These are phyloP conservation scores for Zosterops pallidus DNA, from an alignment of 2,113 vertebrate genomes.

Conservation along the genomic window DNA sequence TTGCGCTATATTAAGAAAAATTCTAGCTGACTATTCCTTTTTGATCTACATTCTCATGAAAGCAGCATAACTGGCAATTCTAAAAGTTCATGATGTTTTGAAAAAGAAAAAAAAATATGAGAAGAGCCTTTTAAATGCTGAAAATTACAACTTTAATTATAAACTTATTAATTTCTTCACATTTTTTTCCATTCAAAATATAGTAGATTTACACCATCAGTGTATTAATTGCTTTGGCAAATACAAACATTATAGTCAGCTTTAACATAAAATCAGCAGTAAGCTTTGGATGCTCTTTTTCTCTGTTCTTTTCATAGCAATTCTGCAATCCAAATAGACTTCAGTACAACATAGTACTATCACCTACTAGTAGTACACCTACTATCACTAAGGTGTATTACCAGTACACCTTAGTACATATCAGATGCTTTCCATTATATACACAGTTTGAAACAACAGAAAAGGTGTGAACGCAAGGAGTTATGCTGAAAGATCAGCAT, in stretches of 20 bases:
- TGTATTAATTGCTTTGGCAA: slow-evolving; percentile 37
- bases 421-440: background rate
- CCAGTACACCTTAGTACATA: too few relatives aligned
- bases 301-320: background rate
- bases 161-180: slow-evolving; percentile 1
- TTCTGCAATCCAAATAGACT: background rate
- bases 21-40: background rate
- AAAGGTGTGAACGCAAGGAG: background rate
- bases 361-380: too few relatives aligned
- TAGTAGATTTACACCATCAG: background rate
- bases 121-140: slow-evolving; percentile 1
- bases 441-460: background rate
- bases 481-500: background rate
- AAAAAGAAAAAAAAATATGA: background rate
- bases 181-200: background rate
- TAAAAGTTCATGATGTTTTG: background rate
- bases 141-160: slow-evolving; percentile 50
- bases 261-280: background rate
- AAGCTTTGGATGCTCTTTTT: background rate
- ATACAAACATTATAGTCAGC: slow-evolving; percentile 1
- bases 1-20: background rate
- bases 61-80: background rate
- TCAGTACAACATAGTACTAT: background rate
- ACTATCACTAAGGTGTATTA: too few relatives aligned
- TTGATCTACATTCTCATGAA: background rate